phyloP scores from a whole-genome alignment of 2,888 invertebrate genomes.

The Sarcophaga carnaria region DNA sequence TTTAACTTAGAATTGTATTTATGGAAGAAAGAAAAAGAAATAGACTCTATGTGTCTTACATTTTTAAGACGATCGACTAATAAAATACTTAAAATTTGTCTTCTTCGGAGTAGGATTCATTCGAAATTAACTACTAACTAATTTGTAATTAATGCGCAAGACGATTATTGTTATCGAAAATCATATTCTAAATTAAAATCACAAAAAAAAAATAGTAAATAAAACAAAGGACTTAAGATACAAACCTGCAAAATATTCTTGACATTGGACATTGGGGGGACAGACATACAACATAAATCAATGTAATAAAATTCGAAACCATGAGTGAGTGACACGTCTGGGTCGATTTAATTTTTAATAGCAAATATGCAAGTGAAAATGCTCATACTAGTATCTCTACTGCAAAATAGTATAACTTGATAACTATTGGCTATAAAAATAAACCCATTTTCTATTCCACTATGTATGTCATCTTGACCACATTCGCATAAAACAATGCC shows the following conservation, averaged over 20 bases:
- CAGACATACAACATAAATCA: too few relatives aligned
- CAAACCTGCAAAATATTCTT: background rate
- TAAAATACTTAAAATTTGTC: conserved; percentile 19
- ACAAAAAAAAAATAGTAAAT: background rate
- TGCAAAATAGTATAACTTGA: background rate
- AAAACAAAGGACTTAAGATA: background rate
- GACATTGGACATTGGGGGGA: too few relatives aligned
- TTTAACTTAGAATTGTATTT: background rate
- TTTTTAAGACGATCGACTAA: background rate
- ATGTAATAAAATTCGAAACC: too few relatives aligned
- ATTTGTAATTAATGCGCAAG: too few relatives aligned
- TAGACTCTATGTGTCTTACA: background rate
- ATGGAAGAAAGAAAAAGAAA: background rate
- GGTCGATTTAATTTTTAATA: too few relatives aligned
- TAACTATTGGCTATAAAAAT: conserved; percentile 23
- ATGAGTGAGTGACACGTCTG: too few relatives aligned
- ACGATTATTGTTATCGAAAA: too few relatives aligned
- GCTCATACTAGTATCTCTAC: too few relatives aligned
- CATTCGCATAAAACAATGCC: conserved; percentile 29
- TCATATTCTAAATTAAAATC: background rate
- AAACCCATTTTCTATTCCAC: conserved; percentile 44
- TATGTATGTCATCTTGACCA: conserved; percentile 64
- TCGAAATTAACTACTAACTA: background rate
- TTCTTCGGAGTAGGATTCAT: too few relatives aligned
- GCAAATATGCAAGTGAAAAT: too few relatives aligned